phyloP scores from a whole-genome alignment of 92 coral and sea anemone species.

The Porites divaricata region DNA sequence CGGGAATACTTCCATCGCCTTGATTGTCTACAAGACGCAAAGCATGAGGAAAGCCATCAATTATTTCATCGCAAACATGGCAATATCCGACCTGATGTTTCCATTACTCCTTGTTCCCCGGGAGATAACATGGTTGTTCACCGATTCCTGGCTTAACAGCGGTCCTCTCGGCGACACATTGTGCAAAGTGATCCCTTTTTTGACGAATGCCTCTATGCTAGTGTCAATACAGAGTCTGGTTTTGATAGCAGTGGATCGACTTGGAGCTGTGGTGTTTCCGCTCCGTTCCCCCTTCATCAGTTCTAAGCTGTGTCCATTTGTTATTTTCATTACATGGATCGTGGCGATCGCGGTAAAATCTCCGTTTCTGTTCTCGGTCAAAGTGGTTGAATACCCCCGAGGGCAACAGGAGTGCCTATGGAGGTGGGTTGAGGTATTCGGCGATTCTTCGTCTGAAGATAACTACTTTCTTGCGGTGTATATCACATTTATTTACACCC shows the following conservation, averaged over 20 bases:
- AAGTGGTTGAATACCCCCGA: background rate
- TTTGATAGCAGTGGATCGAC: background rate
- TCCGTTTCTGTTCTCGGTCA: background rate
- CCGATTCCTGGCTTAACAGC: background rate
- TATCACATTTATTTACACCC: background rate
- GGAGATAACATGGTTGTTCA: background rate
- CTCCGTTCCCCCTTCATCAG: background rate
- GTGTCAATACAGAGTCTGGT: background rate
- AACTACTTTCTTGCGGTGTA: background rate
- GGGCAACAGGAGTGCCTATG: background rate
- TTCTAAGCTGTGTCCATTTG: background rate
- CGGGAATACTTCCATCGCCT: conserved; percentile 17
- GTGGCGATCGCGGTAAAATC: background rate
- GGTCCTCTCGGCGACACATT: background rate
- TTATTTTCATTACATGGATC: background rate
- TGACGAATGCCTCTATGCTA: background rate
- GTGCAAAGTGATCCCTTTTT: background rate
- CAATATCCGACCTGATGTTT: background rate
- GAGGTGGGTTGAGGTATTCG: background rate
- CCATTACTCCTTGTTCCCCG: background rate
- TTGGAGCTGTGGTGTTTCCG: background rate
- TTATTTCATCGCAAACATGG: conserved; percentile 30
- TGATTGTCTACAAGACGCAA: conserved; percentile 4
- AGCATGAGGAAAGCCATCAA: conserved; percentile 17
- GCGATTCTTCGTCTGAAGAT: background rate